Conservation (phyloP, 2,888 invertebrate species). For the Pandemis corylana region DNA sequence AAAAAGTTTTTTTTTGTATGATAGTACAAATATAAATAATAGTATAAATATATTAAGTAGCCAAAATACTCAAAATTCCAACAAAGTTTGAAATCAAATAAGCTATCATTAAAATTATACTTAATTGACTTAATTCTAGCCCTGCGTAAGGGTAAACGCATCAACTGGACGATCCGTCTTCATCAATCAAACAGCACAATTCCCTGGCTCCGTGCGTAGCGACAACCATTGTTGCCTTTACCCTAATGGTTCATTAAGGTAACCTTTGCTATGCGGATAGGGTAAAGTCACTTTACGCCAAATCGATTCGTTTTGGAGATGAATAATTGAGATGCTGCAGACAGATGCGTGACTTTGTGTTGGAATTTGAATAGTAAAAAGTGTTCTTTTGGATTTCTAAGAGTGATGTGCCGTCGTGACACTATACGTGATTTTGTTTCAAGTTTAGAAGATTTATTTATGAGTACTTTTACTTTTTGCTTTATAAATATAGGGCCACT, state of each 20-base stretch:
- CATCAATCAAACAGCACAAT: constrained; percentile 58
- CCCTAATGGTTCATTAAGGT: constrained; percentile 55
- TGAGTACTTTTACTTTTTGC: neutral
- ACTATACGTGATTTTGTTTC: neutral
- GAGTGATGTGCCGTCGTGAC: neutral
- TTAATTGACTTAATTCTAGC: constrained; percentile 16
- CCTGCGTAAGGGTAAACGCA: constrained; percentile 25
- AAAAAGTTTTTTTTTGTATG: no score
- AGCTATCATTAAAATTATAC: constrained; percentile 9
- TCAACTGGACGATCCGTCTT: constrained; percentile 51
- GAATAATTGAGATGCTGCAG: constrained; percentile 27
- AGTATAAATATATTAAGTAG: no score
- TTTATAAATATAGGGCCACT: no score
- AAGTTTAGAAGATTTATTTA: neutral
- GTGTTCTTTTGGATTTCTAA: neutral
- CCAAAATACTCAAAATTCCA: neutral
- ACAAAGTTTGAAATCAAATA: neutral
- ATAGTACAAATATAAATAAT: no score
- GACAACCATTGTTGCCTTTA: constrained; percentile 49
- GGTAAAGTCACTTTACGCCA: constrained; percentile 46
- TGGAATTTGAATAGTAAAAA: constrained; percentile 1
- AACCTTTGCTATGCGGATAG: constrained; percentile 45
- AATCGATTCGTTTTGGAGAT: constrained; percentile 51
- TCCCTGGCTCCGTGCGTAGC: constrained; percentile 47
- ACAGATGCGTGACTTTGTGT: constrained; percentile 9